These are phyloP conservation scores for Umimayanthus kanabou DNA, from an alignment of 92 coral and sea anemone species.

Conservation along the genomic window DNA sequence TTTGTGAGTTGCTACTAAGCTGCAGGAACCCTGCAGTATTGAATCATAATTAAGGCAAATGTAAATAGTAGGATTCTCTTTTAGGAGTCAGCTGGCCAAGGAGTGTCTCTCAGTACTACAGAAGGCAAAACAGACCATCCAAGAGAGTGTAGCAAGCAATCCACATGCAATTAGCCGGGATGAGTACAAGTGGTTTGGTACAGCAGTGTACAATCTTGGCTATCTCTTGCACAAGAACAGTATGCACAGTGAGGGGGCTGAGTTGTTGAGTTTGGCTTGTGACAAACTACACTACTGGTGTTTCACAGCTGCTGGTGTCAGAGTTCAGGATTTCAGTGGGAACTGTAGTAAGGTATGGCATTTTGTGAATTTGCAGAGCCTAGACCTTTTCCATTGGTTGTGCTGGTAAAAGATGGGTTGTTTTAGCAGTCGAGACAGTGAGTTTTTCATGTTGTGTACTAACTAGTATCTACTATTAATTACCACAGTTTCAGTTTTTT, in stretches of 20 bases:
- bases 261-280: constrained; percentile 77
- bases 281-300: constrained; percentile 75
- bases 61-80: background rate
- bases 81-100: constrained; percentile 16
- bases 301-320: constrained; percentile 49
- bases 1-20: no score
- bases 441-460: no score
- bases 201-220: constrained; percentile 68
- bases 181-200: constrained; percentile 76
- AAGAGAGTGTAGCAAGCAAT: background rate
- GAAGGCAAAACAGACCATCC: constrained; percentile 25
- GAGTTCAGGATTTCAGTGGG: background rate
- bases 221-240: constrained; percentile 65
- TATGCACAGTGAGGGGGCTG: constrained; percentile 69
- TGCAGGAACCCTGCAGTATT: no score
- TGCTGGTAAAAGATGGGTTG: no score
- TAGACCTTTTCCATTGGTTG: no score
- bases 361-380: no score
- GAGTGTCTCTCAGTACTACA: constrained; percentile 14
- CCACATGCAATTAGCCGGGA: constrained; percentile 45
- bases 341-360: constrained; percentile 17
- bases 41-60: no score
- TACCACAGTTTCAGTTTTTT: no score
- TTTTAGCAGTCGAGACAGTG: no score
- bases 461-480: no score